Conservation (phyloP, 2,113 vertebrate species). For the human (Homo sapiens) region GRCh38 chr12:128474501-128475000, state of each 20-base stretch:
- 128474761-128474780: neutral
- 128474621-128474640: neutral
- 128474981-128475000: neutral
- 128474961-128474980: fast-evolving
- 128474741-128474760: neutral
- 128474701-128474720: neutral
- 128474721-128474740: neutral
- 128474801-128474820: neutral
- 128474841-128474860: neutral
- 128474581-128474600: neutral
- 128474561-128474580: neutral
- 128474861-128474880: too few relatives aligned
- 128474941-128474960: fast-evolving
- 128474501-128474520: fast-evolving
- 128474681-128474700: neutral
- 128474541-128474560: neutral
- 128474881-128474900: fast-evolving
- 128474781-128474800: neutral
- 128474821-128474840: neutral
- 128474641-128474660: neutral
- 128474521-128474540: neutral
- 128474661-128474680: neutral
- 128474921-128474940: too few relatives aligned
- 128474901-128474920: fast-evolving
- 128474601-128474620: constrained; percentile 12